These are phyloP conservation scores for silkworm (Bombyx mori) DNA, from an alignment of 1,140 invertebrate species.

Conservation along the genomic window DNA sequence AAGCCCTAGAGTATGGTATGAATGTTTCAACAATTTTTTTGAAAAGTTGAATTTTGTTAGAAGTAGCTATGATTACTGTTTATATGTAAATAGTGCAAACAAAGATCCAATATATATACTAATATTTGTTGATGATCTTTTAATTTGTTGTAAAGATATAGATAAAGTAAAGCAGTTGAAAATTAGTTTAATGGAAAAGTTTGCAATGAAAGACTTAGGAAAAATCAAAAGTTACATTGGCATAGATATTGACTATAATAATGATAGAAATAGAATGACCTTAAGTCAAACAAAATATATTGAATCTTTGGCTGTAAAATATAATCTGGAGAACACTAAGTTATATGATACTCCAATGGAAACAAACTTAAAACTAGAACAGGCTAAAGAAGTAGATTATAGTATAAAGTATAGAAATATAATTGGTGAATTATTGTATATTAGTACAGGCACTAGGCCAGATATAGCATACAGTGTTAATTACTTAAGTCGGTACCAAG, in stretches of 20 bases:
- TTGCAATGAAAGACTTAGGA: conserved; percentile 9
- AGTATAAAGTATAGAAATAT: not conserved
- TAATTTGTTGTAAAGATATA: conserved; percentile 26
- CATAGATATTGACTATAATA: conserved; percentile 37
- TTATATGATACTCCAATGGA: conserved; percentile 54
- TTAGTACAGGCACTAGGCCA: not conserved
- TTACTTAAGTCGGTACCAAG: not conserved
- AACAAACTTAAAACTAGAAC: conserved; percentile 50
- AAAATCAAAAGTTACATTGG: conserved; percentile 22
- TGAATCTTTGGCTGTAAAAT: conserved; percentile 37
- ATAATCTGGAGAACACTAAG: conserved; percentile 37
- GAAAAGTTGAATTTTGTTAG: conserved; percentile 16
- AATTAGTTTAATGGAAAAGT: conserved; percentile 1
- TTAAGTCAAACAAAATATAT: conserved; percentile 51
- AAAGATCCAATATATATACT: conserved; percentile 21
- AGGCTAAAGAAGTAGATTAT: conserved; percentile 14
- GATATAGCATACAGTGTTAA: not conserved
- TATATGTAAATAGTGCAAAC: conserved; percentile 13
- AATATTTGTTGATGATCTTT: conserved; percentile 26
- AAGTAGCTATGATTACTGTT: conserved; percentile 27
- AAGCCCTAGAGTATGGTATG: too few species aligned
- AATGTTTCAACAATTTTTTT: conserved; percentile 6
- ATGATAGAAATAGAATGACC: conserved; percentile 27
- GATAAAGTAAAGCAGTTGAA: conserved; percentile 26
- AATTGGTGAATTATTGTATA: conserved; percentile 1